Evolutionary conservation across 2,888 invertebrate genomes (phyloP).

Genomic region (Tenthredo distinguenda): DNA sequence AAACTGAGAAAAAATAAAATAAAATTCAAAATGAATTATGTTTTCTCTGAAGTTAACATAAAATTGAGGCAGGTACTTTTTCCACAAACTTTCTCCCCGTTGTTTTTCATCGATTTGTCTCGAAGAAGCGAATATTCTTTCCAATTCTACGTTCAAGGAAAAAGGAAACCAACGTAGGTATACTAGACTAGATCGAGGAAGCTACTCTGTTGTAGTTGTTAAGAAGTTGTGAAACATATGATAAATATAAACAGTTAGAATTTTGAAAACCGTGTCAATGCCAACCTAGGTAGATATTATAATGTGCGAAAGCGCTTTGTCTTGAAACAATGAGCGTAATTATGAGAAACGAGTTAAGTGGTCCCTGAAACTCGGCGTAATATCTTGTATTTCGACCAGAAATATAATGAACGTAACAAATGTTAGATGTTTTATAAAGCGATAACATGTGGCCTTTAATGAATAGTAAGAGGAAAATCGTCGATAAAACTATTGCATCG

Average conservation of each 20-base stretch:
- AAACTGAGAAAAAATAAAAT: neutral
- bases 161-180: neutral
- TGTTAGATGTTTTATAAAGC: neutral
- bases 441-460: neutral
- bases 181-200: neutral
- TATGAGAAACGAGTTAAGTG: conserved; percentile 40
- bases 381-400: neutral
- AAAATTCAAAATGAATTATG: neutral
- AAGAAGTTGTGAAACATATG: neutral
- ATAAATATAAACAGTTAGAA: conserved; percentile 3
- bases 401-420: conserved; percentile 4
- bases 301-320: conserved; percentile 48
- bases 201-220: neutral
- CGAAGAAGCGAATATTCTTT: neutral
- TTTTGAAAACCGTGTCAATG: conserved; percentile 36
- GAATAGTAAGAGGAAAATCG: neutral
- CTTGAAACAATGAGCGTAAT: conserved; percentile 37
- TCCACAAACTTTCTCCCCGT: neutral
- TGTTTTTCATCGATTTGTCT: neutral
- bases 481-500: conserved; percentile 8
- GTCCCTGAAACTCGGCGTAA: neutral
- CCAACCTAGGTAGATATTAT: neutral
- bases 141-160: neutral
- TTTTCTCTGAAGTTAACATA: conserved; percentile 5
- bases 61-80: neutral